Evolutionary conservation across 2,888 invertebrate species (phyloP).

Genomic region (Zelleria hepariella): DNA sequence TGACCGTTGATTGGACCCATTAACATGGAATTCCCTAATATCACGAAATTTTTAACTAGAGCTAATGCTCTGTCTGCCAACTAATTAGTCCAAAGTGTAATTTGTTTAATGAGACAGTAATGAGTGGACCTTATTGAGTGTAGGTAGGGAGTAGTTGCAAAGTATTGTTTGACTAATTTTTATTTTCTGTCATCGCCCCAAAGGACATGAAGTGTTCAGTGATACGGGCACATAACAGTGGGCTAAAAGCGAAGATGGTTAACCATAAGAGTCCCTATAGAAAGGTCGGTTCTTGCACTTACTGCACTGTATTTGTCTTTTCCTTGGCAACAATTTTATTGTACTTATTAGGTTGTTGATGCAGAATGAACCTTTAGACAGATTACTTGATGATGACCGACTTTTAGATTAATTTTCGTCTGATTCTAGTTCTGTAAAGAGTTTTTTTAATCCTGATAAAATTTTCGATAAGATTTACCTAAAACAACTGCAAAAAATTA

Average conservation of each 20-base stretch:
- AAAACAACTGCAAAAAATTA: too few relatives aligned
- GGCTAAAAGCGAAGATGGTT: slow-evolving; percentile 62
- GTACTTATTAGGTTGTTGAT: neutral
- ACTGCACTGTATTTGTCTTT: slow-evolving; percentile 14
- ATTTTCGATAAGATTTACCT: too few relatives aligned
- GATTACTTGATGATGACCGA: neutral
- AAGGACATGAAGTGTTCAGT: slow-evolving; percentile 67
- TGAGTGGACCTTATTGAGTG: neutral
- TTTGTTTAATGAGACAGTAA: neutral
- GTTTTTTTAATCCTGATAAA: too few relatives aligned
- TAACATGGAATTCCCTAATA: neutral
- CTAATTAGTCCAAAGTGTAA: neutral
- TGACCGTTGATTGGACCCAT: neutral
- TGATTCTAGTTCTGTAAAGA: too few relatives aligned
- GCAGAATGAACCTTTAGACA: neutral
- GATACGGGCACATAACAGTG: slow-evolving; percentile 51
- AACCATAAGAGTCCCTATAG: slow-evolving; percentile 61
- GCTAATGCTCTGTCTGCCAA: neutral
- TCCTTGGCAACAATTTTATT: slow-evolving; percentile 45
- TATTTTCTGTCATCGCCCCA: slow-evolving; percentile 39
- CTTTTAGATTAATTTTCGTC: neutral
- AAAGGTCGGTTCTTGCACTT: slow-evolving; percentile 48
- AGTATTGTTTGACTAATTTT: slow-evolving; percentile 5
- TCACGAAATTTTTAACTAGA: neutral
- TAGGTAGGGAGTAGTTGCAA: neutral